Base-by-base conservation (phyloP, 92 coral and sea anemone species). In the Micromussa lordhowensis region DNA sequence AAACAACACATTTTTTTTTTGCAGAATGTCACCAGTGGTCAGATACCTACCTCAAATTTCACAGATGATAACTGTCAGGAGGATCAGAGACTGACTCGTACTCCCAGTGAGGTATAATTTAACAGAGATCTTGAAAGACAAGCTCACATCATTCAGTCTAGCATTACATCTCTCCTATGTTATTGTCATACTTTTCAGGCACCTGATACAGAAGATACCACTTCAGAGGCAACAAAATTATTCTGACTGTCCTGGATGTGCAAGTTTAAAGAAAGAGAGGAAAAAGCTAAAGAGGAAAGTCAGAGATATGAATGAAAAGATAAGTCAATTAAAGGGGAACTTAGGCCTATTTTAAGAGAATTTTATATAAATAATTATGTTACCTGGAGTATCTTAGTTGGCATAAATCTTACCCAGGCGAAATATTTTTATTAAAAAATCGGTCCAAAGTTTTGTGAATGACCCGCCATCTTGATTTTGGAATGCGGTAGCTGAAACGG, bases 231-330 rank as follows among this genome's bases (percentile, higher is more conserved):
- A 53, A 53, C 57, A 53, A 53, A 68, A 53, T 53, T 53, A 53
- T 53, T 53, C 17, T 82, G 75, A n/a, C n/a, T n/a, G n/a, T n/a
- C n/a, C n/a, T n/a, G n/a, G n/a, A n/a, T n/a, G n/a, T 70, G 87
- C 40, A 72, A 73, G 68, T 83, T 70, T 83, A 59, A 83, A 83
- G 78, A 82, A 82, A 82, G n/a, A n/a, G n/a, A n/a, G n/a, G n/a
- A n/a, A n/a, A n/a, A n/a, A n/a, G n/a, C n/a, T n/a, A n/a, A n/a
- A 51, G 86, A 82, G 87, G 44, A 83, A 73, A 83, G 68, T 83
- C 68, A 49, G 87, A 49, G 80, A 70, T 17, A 48, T 83, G 79
- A 22, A 71, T 49, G 80, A 26, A 49, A 83, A 73, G 79, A 70
- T 83, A 55, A 21, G 51, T 70, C 79, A 51, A 55, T 54, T 54